These are phyloP conservation scores for Anthonomus grandis DNA, from an alignment of 1,140 invertebrate genomes.

Conservation along the genomic window DNA sequence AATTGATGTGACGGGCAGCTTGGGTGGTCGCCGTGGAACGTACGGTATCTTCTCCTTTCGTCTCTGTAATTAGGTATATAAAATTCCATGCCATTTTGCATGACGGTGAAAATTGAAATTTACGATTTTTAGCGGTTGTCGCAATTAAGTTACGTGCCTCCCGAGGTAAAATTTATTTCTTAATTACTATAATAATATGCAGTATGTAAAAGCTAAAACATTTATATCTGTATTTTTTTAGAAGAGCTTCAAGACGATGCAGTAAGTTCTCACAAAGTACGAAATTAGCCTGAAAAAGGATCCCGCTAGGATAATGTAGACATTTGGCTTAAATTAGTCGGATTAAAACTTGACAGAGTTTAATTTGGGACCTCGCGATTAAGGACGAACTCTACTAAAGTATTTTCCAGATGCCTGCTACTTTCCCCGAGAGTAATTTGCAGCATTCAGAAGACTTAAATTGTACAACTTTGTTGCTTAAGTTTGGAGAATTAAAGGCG, in stretches of 20 bases:
- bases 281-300: too few species aligned
- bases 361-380: constrained; percentile 14
- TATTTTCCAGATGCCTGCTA: constrained; percentile 29
- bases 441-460: constrained; percentile 5
- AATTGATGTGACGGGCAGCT: constrained; percentile 10
- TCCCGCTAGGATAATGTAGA: constrained; percentile 5
- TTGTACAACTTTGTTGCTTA: constrained; percentile 10
- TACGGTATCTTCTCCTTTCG: constrained; percentile 6
- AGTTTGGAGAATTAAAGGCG: too few species aligned
- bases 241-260: too few species aligned
- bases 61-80: constrained; percentile 10
- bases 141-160: constrained; percentile 9
- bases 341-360: constrained; percentile 11
- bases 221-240: too few species aligned
- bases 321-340: constrained; percentile 1
- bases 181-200: too few species aligned
- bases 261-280: too few species aligned
- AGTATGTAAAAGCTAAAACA: too few species aligned
- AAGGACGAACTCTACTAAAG: not conserved
- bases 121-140: constrained; percentile 2
- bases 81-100: not conserved
- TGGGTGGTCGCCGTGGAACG: constrained; percentile 1
- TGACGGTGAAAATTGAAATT: too few species aligned
- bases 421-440: constrained; percentile 1
- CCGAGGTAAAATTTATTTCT: too few species aligned